Evolutionary conservation across 2,888 invertebrate genomes (phyloP).

Genomic region (Ophonus ardosiacus): DNA sequence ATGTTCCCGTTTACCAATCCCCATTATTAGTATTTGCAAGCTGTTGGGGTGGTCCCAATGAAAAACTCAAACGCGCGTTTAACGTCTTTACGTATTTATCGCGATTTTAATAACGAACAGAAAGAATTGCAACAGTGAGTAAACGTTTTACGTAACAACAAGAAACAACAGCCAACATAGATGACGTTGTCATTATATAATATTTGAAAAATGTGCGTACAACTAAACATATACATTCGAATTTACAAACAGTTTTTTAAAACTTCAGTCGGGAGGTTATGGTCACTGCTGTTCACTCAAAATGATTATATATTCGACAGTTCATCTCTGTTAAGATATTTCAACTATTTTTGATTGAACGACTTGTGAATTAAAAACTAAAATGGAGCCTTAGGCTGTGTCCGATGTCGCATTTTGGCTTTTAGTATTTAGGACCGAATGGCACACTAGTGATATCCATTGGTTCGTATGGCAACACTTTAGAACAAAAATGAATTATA

Average conservation of each 20-base stretch:
- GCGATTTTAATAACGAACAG: conserved; percentile 46
- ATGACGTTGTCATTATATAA: conserved; percentile 19
- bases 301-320: neutral
- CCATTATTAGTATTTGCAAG: conserved; percentile 58
- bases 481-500: too few species aligned
- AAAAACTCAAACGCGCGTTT: conserved; percentile 53
- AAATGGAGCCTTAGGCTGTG: too few species aligned
- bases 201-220: conserved; percentile 43
- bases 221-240: conserved; percentile 48
- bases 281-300: conserved; percentile 28
- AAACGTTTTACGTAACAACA: conserved; percentile 42
- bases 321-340: too few species aligned
- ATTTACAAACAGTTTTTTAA: conserved; percentile 19
- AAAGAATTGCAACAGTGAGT: conserved; percentile 45
- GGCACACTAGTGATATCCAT: too few species aligned
- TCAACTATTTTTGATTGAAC: too few species aligned
- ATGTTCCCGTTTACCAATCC: conserved; percentile 63
- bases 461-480: too few species aligned
- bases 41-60: conserved; percentile 62
- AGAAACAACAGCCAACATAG: conserved; percentile 35
- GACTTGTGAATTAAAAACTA: too few species aligned
- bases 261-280: conserved; percentile 35
- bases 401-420: too few species aligned
- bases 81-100: conserved; percentile 10
- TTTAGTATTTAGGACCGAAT: too few species aligned